Conservation (phyloP, 1,140 invertebrate genomes). For the Micrasema longulum region DNA sequence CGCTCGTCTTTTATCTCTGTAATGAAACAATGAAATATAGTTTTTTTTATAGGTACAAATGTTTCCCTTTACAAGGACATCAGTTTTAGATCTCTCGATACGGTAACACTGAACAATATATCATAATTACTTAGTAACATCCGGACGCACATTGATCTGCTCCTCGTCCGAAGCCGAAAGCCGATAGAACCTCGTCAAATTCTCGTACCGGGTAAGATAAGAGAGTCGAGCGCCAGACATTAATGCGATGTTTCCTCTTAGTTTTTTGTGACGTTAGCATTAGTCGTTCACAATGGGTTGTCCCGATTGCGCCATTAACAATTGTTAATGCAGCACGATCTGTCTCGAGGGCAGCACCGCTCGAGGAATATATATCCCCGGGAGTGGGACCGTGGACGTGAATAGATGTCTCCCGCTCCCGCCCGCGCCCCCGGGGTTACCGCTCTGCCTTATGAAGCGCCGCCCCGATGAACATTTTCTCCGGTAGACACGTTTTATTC, state of each 20-base stretch:
- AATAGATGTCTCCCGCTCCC: constrained; percentile 41
- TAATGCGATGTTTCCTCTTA: neutral
- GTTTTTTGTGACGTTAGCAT: neutral
- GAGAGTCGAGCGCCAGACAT: neutral
- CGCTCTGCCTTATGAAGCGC: constrained; percentile 51
- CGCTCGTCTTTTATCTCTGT: too few species aligned
- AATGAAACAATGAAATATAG: too few species aligned
- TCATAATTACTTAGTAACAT: too few species aligned
- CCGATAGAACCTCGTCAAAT: too few species aligned
- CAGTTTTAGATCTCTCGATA: too few species aligned
- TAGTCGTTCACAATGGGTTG: neutral
- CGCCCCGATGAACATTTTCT: constrained; percentile 42
- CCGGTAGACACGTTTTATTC: constrained; percentile 8
- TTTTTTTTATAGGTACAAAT: too few species aligned
- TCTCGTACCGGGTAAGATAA: neutral
- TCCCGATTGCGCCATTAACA: constrained; percentile 51
- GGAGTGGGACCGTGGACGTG: constrained; percentile 49
- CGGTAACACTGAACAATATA: too few species aligned
- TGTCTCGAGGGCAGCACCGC: constrained; percentile 8
- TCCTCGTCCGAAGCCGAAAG: too few species aligned
- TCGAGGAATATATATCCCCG: constrained; percentile 37
- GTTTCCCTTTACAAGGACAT: too few species aligned
- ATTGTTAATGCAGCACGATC: constrained; percentile 49
- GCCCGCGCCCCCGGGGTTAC: constrained; percentile 28
- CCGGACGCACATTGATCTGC: too few species aligned